Percentiles rank a stretch among this genome's conserved stretches.
Conservation (phyloP, 2,888 invertebrate species). For the Stenodera caucasica region DNA sequence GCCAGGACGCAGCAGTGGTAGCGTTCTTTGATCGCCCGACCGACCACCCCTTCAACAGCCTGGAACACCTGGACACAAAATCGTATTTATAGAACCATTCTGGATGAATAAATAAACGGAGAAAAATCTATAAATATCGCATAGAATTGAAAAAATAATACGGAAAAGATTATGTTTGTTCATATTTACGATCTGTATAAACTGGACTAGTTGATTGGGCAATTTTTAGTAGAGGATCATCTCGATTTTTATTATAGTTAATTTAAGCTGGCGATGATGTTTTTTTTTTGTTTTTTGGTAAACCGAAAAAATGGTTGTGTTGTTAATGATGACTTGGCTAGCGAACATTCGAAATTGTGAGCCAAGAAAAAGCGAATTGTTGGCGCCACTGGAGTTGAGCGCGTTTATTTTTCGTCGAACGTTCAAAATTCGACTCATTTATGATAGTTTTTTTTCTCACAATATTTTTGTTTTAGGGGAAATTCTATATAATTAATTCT, state of each 20-base stretch:
- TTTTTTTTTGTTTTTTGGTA: not conserved
- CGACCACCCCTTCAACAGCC: conserved; percentile 66
- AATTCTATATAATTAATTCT: no score
- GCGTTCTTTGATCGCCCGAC: conserved; percentile 65
- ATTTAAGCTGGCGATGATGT: not conserved
- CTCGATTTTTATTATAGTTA: not conserved
- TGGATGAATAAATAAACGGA: not conserved
- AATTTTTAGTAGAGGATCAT: not conserved
- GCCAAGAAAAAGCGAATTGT: conserved; percentile 9
- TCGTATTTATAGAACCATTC: not conserved
- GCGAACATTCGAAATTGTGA: not conserved
- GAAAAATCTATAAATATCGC: not conserved
- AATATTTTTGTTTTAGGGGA: no score
- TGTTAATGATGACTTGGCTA: conserved; percentile 4
- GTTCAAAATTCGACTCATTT: not conserved
- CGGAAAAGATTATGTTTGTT: not conserved
- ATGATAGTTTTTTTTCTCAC: no score
- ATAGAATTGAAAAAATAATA: not conserved
- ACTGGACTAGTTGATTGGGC: not conserved
- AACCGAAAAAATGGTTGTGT: not conserved
- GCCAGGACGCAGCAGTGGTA: conserved; percentile 72
- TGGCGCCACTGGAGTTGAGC: not conserved
- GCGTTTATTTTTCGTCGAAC: not conserved
- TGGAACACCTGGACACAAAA: conserved; percentile 70
- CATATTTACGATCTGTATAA: not conserved